Evolutionary conservation across 2,113 vertebrate genomes (phyloP).

Genomic region (Agapornis roseicollis): DNA sequence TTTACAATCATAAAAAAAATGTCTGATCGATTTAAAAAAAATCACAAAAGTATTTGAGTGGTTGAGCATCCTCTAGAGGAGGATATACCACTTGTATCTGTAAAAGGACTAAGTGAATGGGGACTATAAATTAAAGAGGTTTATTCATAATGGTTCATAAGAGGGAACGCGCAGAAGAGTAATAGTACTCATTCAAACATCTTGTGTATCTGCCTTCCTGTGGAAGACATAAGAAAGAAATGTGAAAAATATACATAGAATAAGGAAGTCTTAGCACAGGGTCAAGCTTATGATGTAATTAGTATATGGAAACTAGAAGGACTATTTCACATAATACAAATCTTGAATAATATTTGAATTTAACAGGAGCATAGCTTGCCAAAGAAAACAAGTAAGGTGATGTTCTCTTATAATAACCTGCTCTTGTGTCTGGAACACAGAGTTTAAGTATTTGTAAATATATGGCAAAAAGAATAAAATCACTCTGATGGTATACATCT

Average conservation of each 20-base stretch:
- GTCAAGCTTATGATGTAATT: not conserved
- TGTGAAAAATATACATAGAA: not conserved
- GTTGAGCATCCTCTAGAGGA: slow-evolving; percentile 49
- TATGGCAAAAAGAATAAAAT: not conserved
- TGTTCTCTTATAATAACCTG: not conserved
- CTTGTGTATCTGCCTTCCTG: not conserved
- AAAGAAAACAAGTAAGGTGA: not conserved
- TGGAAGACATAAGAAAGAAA: not conserved
- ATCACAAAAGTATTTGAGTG: slow-evolving; percentile 33
- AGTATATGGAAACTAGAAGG: not conserved
- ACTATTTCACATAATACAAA: not conserved
- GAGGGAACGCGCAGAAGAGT: not conserved
- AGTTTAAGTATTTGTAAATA: not conserved
- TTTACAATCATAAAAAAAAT: slow-evolving; percentile 44
- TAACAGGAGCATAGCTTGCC: not conserved
- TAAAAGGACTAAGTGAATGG: not conserved
- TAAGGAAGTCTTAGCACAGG: not conserved
- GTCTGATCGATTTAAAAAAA: slow-evolving; percentile 21
- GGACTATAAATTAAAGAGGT: not conserved
- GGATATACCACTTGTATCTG: slow-evolving; percentile 57
- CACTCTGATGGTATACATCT: not conserved
- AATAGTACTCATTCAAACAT: not conserved
- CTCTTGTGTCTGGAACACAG: not conserved
- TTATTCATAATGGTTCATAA: not conserved
- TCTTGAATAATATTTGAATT: not conserved